These are phyloP conservation scores for Pseudolycoriella hygida DNA, from an alignment of 2,888 invertebrate species.

Conservation along the genomic window DNA sequence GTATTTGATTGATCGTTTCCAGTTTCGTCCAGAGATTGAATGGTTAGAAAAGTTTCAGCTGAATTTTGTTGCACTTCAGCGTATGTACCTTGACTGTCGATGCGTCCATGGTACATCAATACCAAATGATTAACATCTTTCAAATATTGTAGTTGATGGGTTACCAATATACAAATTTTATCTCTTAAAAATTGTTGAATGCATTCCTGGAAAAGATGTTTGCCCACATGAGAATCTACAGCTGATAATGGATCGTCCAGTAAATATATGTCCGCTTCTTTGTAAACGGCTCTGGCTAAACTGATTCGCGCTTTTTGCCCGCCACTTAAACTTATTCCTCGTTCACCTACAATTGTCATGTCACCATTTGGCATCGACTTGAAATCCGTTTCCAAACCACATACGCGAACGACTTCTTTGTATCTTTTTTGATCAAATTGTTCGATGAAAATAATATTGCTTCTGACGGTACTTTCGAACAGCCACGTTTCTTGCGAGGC, in stretches of 20 bases:
- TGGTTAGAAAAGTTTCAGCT: not conserved
- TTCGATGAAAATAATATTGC: constrained; percentile 70
- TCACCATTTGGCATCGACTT: constrained; percentile 53
- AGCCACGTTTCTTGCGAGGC: constrained; percentile 43
- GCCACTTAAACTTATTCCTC: constrained; percentile 59
- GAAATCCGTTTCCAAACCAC: constrained; percentile 48
- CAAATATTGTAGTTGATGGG: constrained; percentile 37
- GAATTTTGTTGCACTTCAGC: constrained; percentile 11
- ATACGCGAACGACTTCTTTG: constrained; percentile 30
- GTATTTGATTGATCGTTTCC: too few species aligned
- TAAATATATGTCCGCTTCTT: constrained; percentile 52
- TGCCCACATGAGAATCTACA: constrained; percentile 47
- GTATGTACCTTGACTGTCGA: constrained; percentile 19
- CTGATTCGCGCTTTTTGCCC: constrained; percentile 67
- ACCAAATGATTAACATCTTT: constrained; percentile 35
- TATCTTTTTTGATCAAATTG: constrained; percentile 35
- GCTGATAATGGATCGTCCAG: constrained; percentile 56
- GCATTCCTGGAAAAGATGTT: constrained; percentile 46
- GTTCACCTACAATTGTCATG: constrained; percentile 55
- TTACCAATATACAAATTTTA: constrained; percentile 36
- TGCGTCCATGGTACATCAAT: constrained; percentile 33
- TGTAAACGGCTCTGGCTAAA: constrained; percentile 58
- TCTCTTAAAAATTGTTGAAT: constrained; percentile 32
- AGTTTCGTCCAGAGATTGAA: not conserved
- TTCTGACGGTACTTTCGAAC: constrained; percentile 61